A percentile compares a stretch with the other conserved stretches of the same genome.
phyloP scores from a whole-genome alignment of 1,140 invertebrate species.

The Drosophila trapezifrons region DNA sequence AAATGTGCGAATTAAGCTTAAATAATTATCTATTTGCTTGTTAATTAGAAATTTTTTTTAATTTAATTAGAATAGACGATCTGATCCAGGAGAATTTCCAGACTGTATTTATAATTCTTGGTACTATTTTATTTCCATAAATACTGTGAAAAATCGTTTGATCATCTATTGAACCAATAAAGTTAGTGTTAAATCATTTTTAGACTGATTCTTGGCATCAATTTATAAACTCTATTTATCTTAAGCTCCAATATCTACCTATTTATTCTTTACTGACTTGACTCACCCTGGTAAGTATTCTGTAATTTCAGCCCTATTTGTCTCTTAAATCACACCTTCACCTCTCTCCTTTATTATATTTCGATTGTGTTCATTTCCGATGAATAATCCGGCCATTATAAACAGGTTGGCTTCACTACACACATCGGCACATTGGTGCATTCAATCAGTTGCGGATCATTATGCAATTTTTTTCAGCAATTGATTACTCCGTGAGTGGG shows the following conservation, averaged over 20 bases:
- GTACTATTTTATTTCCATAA: background rate
- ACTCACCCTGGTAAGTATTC: background rate
- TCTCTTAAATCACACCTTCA: slow-evolving; percentile 3
- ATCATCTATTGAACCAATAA: no score
- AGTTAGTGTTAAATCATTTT: no score
- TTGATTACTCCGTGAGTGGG: slow-evolving; percentile 38
- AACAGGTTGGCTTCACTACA: slow-evolving; percentile 33
- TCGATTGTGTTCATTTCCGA: slow-evolving; percentile 31
- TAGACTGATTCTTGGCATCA: no score
- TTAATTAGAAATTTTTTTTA: no score
- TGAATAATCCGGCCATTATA: slow-evolving; percentile 52
- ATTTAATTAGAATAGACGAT: background rate
- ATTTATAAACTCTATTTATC: background rate
- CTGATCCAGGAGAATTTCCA: background rate
- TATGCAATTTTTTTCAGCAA: slow-evolving; percentile 48
- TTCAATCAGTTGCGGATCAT: slow-evolving; percentile 40
- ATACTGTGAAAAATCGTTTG: background rate
- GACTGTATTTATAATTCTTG: background rate
- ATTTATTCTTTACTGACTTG: background rate
- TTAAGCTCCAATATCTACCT: background rate
- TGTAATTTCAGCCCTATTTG: background rate
- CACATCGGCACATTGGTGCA: slow-evolving; percentile 11
- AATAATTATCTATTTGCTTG: background rate
- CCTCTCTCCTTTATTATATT: slow-evolving; percentile 3
- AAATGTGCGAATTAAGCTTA: slow-evolving; percentile 8